phyloP scores from a whole-genome alignment of 2,888 invertebrate genomes.

The Scrobipalpa costella region DNA sequence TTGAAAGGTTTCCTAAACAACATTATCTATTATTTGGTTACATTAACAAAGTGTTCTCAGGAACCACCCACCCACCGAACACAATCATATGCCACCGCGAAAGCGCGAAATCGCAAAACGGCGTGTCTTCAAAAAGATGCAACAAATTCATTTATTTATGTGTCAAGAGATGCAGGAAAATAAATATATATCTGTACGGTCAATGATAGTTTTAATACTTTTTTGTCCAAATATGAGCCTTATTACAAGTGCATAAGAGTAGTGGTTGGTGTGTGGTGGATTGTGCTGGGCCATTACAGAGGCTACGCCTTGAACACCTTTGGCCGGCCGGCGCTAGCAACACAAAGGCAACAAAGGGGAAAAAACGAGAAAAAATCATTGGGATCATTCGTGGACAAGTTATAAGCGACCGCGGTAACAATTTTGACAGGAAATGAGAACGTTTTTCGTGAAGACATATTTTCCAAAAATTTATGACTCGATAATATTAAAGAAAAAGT shows the following conservation, averaged over 20 bases:
- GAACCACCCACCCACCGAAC: slow-evolving; percentile 23
- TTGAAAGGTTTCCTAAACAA: slow-evolving; percentile 17
- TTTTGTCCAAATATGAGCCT: background rate
- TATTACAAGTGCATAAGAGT: background rate
- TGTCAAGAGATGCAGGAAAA: slow-evolving; percentile 77
- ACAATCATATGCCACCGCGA: slow-evolving; percentile 59
- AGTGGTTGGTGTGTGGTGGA: background rate
- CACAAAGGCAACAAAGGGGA: slow-evolving; percentile 76
- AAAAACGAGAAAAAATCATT: slow-evolving; percentile 64
- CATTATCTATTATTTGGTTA: slow-evolving; percentile 19
- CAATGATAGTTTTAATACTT: background rate
- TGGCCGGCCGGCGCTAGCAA: slow-evolving; percentile 75
- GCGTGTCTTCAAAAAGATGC: slow-evolving; percentile 49
- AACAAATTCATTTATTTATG: slow-evolving; percentile 74
- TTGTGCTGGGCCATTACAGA: slow-evolving; percentile 55
- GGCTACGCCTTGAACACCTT: slow-evolving; percentile 74
- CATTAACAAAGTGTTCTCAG: slow-evolving; percentile 7
- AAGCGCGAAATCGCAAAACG: slow-evolving; percentile 69
- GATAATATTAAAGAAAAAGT: too few species aligned
- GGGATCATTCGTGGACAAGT: slow-evolving; percentile 44
- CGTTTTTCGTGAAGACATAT: background rate
- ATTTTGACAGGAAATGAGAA: background rate
- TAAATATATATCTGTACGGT: slow-evolving; percentile 74
- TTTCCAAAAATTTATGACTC: background rate
- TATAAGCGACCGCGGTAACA: slow-evolving; percentile 32